A percentile compares a stretch with the other conserved stretches of the same genome.
Evolutionary conservation across 2,888 invertebrate genomes (phyloP).

Genomic region (Hipparchia sbordonii): DNA sequence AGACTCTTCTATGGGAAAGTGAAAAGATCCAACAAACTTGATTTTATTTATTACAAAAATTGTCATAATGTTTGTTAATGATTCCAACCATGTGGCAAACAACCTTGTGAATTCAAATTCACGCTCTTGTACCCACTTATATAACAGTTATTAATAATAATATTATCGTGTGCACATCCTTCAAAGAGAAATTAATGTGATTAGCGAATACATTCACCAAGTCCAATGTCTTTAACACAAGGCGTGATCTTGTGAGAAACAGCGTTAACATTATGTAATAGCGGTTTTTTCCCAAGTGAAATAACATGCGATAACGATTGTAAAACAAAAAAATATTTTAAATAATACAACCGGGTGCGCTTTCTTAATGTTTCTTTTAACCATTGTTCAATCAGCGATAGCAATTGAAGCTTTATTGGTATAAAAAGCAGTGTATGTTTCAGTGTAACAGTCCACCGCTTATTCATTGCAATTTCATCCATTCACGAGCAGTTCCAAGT

Average conservation of each 20-base stretch:
- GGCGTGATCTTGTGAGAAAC: slow-evolving; percentile 14
- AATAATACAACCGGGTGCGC: slow-evolving; percentile 5
- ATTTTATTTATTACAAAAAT: background rate
- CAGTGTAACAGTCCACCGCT: slow-evolving; percentile 10
- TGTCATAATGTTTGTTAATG: background rate
- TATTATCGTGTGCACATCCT: slow-evolving; percentile 17
- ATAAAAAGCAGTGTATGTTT: slow-evolving; percentile 19
- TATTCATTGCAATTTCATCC: slow-evolving; percentile 1
- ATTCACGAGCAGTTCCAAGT: slow-evolving; percentile 32
- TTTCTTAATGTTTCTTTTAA: slow-evolving; percentile 22
- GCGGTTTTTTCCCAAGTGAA: slow-evolving; percentile 21
- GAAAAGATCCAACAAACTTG: background rate
- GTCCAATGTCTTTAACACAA: slow-evolving; percentile 26
- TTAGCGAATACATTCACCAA: slow-evolving; percentile 12
- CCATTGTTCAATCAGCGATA: slow-evolving; percentile 14
- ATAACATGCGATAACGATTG: slow-evolving; percentile 16
- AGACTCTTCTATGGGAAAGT: background rate
- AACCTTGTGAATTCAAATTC: slow-evolving; percentile 3
- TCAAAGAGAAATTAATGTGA: slow-evolving; percentile 17
- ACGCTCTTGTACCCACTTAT: background rate
- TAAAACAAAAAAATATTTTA: slow-evolving; percentile 20
- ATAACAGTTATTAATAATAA: background rate
- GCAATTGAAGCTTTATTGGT: slow-evolving; percentile 9
- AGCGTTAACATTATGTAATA: slow-evolving; percentile 18
- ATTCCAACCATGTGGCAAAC: background rate